Base-by-base conservation (phyloP, 2,797 vertebrate genomes). In the Podarcis lilfordi region DNA sequence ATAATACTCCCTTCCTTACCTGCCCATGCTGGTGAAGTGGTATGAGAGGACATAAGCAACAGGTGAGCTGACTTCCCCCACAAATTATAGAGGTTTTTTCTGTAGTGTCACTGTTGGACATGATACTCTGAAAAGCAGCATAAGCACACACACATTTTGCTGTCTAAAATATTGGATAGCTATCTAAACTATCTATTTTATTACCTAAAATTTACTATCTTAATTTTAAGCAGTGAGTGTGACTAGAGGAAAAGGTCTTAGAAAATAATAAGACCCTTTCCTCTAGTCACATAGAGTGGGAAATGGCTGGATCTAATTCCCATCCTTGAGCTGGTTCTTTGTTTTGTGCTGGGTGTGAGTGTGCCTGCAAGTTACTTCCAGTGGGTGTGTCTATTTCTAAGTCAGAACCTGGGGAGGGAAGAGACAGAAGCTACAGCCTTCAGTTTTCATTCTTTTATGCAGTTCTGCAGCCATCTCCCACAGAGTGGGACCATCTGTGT, bases 361-460 rank as follows among this genome's bases (percentile, higher is more conserved):
- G n/a, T 37, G 35, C 13, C 3, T 76, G 29, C 35, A 77, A 77
- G 29, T 87, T 82, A n/a, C 25, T 40, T 35, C 1, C 32, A 32
- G 32, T 71, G 21, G 66, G 61, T 25, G 83, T 75, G 75, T 68
- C 81, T 10, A 92, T 95, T 85, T 90, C 89, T 91, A 86, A 87
- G 74, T 91, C 68, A 90, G 82, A 80, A 91, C 50, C 27, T 66
- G 93, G 87, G 59, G n/a, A 76, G 85, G 85, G 86, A 74, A 86
- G 83, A 91, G 84, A 92, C 37, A 84, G 92, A 74, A 91, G 93
- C 86, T 90, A 92, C 89, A 86, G 82, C 86, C 88, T 86, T 90
- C 85, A 25, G 61, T 95, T 93, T 95, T 94, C 91, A 87, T 95
- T 92, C 93, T 92, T 94, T 94, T 91, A 92, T 94, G 91, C 72